These are phyloP conservation scores for Leptestheria dahalacensis DNA, from an alignment of 1,140 invertebrate genomes.

Conservation along the genomic window DNA sequence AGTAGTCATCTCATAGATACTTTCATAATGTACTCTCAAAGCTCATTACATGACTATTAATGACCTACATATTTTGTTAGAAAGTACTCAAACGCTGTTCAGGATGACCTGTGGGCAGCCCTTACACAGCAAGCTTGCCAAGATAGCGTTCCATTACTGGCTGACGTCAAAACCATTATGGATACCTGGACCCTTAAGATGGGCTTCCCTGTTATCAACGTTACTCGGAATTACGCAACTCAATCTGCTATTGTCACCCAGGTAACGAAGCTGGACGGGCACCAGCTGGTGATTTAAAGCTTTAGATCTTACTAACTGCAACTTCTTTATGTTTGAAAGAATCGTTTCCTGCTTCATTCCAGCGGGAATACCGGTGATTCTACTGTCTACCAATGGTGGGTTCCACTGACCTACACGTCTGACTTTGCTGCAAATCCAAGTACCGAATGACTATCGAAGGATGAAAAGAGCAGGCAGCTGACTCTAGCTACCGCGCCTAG, in stretches of 20 bases:
- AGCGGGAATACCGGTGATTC: slow-evolving; percentile 10
- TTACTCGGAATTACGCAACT: slow-evolving; percentile 46
- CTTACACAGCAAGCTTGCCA: slow-evolving; percentile 54
- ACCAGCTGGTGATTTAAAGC: background rate
- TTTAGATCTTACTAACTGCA: too few species aligned
- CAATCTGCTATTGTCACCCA: slow-evolving; percentile 40
- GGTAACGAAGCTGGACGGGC: slow-evolving; percentile 29
- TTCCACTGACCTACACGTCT: slow-evolving; percentile 14
- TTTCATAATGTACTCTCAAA: background rate
- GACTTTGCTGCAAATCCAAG: background rate
- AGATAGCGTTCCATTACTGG: slow-evolving; percentile 38
- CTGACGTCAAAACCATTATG: slow-evolving; percentile 57
- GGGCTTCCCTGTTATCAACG: slow-evolving; percentile 65
- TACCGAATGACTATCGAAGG: background rate
- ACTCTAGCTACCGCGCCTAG: background rate
- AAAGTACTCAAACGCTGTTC: slow-evolving; percentile 62
- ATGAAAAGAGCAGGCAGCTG: background rate
- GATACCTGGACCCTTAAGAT: slow-evolving; percentile 83
- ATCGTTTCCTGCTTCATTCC: slow-evolving; percentile 8
- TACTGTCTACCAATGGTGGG: slow-evolving; percentile 15
- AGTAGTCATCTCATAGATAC: slow-evolving; percentile 29
- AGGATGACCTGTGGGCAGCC: slow-evolving; percentile 70
- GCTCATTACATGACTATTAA: background rate
- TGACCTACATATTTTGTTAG: slow-evolving; percentile 13
- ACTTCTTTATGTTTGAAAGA: background rate